A percentile compares a stretch with the other conserved stretches of the same genome.
Conservation (phyloP, 2,797 vertebrate species). For the Spea hammondii region DNA sequence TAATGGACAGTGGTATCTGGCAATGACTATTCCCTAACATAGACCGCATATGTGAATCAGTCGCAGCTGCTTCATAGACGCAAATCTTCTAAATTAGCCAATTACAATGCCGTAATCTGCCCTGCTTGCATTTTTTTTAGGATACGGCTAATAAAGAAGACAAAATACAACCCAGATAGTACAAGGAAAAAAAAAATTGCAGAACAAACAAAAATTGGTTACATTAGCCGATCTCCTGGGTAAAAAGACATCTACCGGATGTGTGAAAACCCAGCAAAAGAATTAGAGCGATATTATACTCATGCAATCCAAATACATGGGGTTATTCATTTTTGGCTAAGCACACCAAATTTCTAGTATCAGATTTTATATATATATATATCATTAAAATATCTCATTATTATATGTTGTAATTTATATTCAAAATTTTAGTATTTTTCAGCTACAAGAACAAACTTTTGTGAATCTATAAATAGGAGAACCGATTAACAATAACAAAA, state of each 20-base stretch:
- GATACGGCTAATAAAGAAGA: neutral
- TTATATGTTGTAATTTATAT: too few relatives aligned
- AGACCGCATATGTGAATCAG: neutral
- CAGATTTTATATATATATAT: too few relatives aligned
- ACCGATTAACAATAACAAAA: too few relatives aligned
- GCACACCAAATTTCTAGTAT: too few relatives aligned
- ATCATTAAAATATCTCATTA: too few relatives aligned
- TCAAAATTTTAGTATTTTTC: too few relatives aligned
- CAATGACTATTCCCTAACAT: neutral
- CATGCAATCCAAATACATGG: too few relatives aligned
- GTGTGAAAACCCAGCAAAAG: neutral
- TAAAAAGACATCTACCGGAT: neutral
- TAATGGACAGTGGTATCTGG: neutral
- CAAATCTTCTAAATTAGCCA: neutral
- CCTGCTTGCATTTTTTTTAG: neutral
- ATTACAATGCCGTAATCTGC: neutral
- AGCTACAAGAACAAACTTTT: too few relatives aligned
- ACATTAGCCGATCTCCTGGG: neutral
- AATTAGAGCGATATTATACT: neutral
- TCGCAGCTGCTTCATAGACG: neutral
- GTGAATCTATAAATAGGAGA: too few relatives aligned
- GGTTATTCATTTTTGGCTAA: too few relatives aligned
- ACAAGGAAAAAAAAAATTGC: neutral
- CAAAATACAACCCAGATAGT: neutral
- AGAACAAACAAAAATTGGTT: neutral